These are phyloP conservation scores for Myoxocephalus aenaeus DNA, from an alignment of 2,797 vertebrate species.

Conservation along the genomic window DNA sequence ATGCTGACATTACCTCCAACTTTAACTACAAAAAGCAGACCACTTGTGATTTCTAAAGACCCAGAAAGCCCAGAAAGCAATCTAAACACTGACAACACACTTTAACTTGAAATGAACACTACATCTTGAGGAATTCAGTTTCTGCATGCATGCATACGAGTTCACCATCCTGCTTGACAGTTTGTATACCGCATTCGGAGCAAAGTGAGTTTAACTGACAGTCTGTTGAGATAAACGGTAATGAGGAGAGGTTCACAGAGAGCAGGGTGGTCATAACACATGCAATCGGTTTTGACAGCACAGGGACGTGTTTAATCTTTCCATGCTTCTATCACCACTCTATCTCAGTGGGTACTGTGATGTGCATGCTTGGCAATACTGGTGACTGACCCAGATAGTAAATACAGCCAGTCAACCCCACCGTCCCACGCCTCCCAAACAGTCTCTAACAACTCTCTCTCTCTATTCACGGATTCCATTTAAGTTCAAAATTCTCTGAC, in stretches of 20 bases:
- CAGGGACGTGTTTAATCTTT: conserved; percentile 71
- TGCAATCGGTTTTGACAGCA: conserved; percentile 68
- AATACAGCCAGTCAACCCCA: conserved; percentile 57
- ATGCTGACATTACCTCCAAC: conserved; percentile 52
- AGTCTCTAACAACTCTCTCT: conserved; percentile 37
- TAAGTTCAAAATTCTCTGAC: conserved; percentile 59
- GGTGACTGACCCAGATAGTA: conserved; percentile 74
- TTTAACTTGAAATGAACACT: conserved; percentile 49
- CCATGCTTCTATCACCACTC: conserved; percentile 71
- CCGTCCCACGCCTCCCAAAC: neutral
- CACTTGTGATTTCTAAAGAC: conserved; percentile 60
- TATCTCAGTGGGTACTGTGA: conserved; percentile 69
- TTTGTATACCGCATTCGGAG: conserved; percentile 71
- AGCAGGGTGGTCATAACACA: conserved; percentile 74
- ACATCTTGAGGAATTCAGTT: conserved; percentile 46
- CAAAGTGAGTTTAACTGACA: conserved; percentile 70
- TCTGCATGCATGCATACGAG: conserved; percentile 44
- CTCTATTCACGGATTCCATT: conserved; percentile 56
- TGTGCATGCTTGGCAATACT: conserved; percentile 55
- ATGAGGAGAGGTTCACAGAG: conserved; percentile 65
- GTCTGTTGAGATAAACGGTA: conserved; percentile 73
- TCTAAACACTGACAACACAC: conserved; percentile 39
- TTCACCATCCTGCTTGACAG: conserved; percentile 57
- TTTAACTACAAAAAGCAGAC: conserved; percentile 23
- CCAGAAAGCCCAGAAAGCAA: conserved; percentile 42